Evolutionary conservation across 2,888 invertebrate genomes (phyloP).

Genomic region (Prosopocoilus inquinatus): DNA sequence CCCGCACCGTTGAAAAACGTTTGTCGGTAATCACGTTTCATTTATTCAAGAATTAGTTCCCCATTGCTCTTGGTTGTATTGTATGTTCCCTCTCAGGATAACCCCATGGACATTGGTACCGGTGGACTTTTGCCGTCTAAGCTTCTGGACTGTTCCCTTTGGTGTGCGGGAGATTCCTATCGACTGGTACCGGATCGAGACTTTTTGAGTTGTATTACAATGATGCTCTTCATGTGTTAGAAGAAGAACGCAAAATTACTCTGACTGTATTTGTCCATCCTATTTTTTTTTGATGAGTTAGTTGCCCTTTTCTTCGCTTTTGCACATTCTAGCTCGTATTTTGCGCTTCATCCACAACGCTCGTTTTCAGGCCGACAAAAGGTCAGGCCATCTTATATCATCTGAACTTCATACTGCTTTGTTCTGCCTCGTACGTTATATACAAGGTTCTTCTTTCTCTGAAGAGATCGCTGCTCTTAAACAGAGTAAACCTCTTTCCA

Average conservation of each 20-base stretch:
- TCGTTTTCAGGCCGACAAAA: neutral
- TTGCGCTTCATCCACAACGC: neutral
- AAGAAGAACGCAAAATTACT: too few relatives aligned
- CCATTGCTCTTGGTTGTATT: conserved; percentile 10
- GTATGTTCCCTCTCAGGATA: conserved; percentile 10
- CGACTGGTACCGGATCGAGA: too few relatives aligned
- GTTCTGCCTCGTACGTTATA: conserved; percentile 1
- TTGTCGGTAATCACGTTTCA: conserved; percentile 20
- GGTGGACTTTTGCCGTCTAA: conserved; percentile 13
- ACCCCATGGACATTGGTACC: conserved; percentile 16
- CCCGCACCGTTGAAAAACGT: conserved; percentile 21
- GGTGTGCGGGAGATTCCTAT: neutral
- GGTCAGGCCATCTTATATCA: neutral
- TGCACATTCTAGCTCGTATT: neutral
- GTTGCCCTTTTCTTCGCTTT: neutral
- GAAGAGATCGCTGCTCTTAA: conserved; percentile 7
- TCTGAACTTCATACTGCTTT: conserved; percentile 11
- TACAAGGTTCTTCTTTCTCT: conserved; percentile 10
- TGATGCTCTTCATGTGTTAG: too few relatives aligned
- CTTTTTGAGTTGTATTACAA: too few relatives aligned
- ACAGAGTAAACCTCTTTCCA: conserved; percentile 1
- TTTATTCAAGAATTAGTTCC: conserved; percentile 13
- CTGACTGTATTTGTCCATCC: too few relatives aligned
- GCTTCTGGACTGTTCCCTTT: conserved; percentile 4
- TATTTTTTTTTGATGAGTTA: neutral